Evolutionary conservation across 2,113 vertebrate species (phyloP).

Genomic region (Probosciger aterrimus): DNA sequence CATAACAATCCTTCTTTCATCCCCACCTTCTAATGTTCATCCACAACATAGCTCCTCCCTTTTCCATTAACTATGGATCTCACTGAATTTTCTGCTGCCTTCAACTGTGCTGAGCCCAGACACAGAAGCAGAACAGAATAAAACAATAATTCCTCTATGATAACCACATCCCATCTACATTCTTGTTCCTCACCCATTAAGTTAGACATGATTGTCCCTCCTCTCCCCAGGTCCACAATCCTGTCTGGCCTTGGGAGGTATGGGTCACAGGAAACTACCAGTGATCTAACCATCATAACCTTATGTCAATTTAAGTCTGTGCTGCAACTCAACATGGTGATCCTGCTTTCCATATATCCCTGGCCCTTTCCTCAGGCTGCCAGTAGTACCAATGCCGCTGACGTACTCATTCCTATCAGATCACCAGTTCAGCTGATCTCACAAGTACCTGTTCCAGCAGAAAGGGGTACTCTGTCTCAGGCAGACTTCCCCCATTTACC

Average conservation of each 20-base stretch:
- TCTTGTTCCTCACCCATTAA: not conserved
- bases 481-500: not conserved
- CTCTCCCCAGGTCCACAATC: not conserved
- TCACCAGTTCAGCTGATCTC: not conserved
- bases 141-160: not conserved
- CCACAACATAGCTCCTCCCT: not conserved
- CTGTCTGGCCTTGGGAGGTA: not conserved
- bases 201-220: accelerated
- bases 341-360: not conserved
- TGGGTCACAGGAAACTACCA: not conserved
- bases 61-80: not conserved
- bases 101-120: not conserved
- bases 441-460: not conserved
- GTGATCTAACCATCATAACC: not conserved
- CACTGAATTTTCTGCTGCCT: not conserved
- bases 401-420: not conserved
- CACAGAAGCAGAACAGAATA: not conserved
- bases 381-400: not conserved
- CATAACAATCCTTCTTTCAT: not conserved
- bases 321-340: not conserved
- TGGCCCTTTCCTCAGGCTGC: not conserved
- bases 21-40: not conserved
- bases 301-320: not conserved
- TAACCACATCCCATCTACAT: not conserved
- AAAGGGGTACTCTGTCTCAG: not conserved